A percentile compares a stretch with the other conserved stretches of the same genome.
phyloP scores from a whole-genome alignment of 2,888 invertebrate species.

The Unio delphinus region DNA sequence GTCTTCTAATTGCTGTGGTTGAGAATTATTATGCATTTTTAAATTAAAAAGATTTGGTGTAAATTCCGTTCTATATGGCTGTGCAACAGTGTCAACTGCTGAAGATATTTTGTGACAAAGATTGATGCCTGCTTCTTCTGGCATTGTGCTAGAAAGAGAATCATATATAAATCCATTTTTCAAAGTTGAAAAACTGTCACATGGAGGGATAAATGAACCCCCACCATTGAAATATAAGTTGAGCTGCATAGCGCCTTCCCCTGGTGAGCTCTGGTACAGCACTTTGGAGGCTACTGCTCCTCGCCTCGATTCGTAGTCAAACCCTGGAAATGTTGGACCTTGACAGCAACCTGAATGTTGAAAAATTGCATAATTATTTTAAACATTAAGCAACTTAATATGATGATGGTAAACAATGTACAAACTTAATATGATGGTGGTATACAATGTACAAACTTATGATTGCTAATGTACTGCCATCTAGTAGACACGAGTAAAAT shows the following conservation, averaged over 20 bases:
- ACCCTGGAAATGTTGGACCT: slow-evolving; percentile 60
- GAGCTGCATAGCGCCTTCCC: slow-evolving; percentile 3
- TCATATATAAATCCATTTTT: no score
- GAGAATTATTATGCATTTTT: no score
- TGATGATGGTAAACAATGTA: no score
- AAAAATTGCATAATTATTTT: background rate
- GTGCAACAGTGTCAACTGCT: background rate
- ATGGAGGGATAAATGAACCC: slow-evolving; percentile 30
- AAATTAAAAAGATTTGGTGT: background rate
- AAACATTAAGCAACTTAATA: no score
- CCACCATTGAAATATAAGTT: slow-evolving; percentile 53
- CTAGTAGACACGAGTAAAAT: no score
- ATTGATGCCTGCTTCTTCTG: no score
- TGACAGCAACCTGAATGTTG: slow-evolving; percentile 47
- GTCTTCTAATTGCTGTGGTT: no score
- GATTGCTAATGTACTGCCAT: no score
- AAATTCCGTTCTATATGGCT: slow-evolving; percentile 3
- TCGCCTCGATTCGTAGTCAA: slow-evolving; percentile 50
- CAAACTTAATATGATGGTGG: no score
- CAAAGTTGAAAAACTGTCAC: slow-evolving; percentile 6
- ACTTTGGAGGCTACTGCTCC: slow-evolving; percentile 45
- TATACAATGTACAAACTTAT: no score
- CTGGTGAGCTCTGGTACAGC: background rate
- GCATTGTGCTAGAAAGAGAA: no score
- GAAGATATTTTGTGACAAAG: no score